Evolutionary conservation across 1,140 invertebrate genomes (phyloP).

Genomic region (Drosophila nannoptera): DNA sequence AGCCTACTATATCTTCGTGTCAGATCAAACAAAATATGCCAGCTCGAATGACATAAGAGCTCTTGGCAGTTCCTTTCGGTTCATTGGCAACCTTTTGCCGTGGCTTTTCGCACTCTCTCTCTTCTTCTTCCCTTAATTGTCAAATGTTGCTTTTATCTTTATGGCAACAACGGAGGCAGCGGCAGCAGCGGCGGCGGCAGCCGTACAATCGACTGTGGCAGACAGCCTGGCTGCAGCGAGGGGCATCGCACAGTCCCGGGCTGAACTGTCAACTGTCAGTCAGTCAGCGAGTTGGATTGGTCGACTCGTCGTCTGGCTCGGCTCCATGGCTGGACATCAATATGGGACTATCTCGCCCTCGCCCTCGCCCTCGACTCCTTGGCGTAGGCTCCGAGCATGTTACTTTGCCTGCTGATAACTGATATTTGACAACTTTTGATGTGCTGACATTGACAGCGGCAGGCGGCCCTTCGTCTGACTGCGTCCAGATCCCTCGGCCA

Average conservation of each 20-base stretch:
- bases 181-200: slow-evolving; percentile 8
- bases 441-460: slow-evolving; percentile 70
- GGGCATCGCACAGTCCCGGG: slow-evolving; percentile 45
- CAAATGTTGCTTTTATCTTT: slow-evolving; percentile 68
- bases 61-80: slow-evolving; percentile 26
- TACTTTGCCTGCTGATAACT: slow-evolving; percentile 72
- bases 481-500: slow-evolving; percentile 20
- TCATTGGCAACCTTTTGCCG: slow-evolving; percentile 45
- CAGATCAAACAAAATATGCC: background rate
- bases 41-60: slow-evolving; percentile 6
- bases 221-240: slow-evolving; percentile 62
- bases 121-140: slow-evolving; percentile 73
- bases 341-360: slow-evolving; percentile 52
- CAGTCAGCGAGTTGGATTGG: slow-evolving; percentile 47
- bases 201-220: slow-evolving; percentile 41
- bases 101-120: slow-evolving; percentile 65
- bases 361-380: slow-evolving; percentile 7
- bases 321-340: slow-evolving; percentile 56
- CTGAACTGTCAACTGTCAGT: slow-evolving; percentile 75
- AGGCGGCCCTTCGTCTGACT: slow-evolving; percentile 42
- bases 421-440: slow-evolving; percentile 77
- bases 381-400: slow-evolving; percentile 61
- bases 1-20: background rate
- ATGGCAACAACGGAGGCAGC: slow-evolving; percentile 39
- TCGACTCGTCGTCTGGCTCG: slow-evolving; percentile 28